Evolutionary conservation across 2,888 invertebrate species (phyloP), one percentile per base, ranked within the genome.

Genomic region (Mylabris sibirica): DNA sequence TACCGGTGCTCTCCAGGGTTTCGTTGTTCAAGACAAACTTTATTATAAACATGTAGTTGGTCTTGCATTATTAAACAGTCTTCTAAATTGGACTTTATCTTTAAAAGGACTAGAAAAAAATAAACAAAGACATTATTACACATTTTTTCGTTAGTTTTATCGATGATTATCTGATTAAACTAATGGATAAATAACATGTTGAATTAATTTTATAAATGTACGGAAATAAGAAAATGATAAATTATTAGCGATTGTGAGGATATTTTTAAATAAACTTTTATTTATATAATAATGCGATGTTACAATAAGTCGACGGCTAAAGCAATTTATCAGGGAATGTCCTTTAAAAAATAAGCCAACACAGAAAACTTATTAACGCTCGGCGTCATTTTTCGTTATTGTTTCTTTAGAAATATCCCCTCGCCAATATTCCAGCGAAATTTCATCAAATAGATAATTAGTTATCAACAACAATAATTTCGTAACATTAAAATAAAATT

Each of bases 31-130:
- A 64, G 66, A 66, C 65, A 72, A 72, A 76, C 73, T 76, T 75
- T 73, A 72, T 73, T 73, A 75, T 74, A 76, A 76, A 76, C 76
- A 75, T 70, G 68, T 67, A 71, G 67, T 64, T 69, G 64, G 69
- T 61, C 64, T 63, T 74, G 69, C 70, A 75, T 75, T 75, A 75
- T 74, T 75, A 75, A 75, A 70, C 59, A 62, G 57, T 66, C 72
- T 72, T 67, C 66, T 44, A 65, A 66, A 73, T 71, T 65, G 68
- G 59, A 69, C 65, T 66, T 63, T 66, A 68, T 68, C 65, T 64
- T 64, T 63, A 63, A 62, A 62, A 17, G 22, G 38, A 34, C 11
- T 59, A 35, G 14, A 12, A 49, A 49, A 17, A 49, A 49, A 49
- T 6, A 30, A 30, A 30, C 4, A 26, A 2, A 4, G 30, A 11